A percentile compares a stretch with the other conserved stretches of the same genome.
These are phyloP conservation scores for Haliaeetus albicilla DNA, from an alignment of 2,797 vertebrate species.

Conservation along the genomic window DNA sequence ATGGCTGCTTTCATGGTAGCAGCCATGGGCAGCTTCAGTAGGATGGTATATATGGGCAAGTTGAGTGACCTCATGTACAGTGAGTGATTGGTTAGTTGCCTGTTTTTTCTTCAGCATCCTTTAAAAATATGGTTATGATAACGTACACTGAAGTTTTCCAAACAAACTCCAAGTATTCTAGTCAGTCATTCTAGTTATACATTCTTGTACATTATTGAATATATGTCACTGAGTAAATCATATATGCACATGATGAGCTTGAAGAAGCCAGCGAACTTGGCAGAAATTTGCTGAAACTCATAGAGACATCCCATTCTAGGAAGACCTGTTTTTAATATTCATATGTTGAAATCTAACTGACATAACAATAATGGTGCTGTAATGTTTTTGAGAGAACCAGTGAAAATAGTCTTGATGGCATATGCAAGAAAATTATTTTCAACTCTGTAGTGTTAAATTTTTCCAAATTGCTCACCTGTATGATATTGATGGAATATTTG, in stretches of 20 bases:
- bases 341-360: not conserved
- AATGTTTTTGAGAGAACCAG: not conserved
- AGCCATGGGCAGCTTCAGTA: not conserved
- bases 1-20: not conserved
- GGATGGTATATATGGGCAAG: not conserved
- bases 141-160: not conserved
- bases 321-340: not conserved
- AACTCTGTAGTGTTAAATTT: not conserved
- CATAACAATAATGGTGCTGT: not conserved
- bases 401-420: not conserved
- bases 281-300: not conserved
- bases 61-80: not conserved
- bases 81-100: not conserved
- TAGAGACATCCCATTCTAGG: not conserved
- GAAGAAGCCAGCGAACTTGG: not conserved
- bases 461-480: not conserved
- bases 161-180: not conserved
- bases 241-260: not conserved
- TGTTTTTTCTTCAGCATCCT: not conserved
- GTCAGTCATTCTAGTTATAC: not conserved
- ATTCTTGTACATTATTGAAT: not conserved
- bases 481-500: not conserved
- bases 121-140: not conserved
- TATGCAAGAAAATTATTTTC: not conserved
- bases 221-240: not conserved